These are phyloP conservation scores for Atta texana DNA, from an alignment of 1,140 invertebrate genomes.

Conservation along the genomic window DNA sequence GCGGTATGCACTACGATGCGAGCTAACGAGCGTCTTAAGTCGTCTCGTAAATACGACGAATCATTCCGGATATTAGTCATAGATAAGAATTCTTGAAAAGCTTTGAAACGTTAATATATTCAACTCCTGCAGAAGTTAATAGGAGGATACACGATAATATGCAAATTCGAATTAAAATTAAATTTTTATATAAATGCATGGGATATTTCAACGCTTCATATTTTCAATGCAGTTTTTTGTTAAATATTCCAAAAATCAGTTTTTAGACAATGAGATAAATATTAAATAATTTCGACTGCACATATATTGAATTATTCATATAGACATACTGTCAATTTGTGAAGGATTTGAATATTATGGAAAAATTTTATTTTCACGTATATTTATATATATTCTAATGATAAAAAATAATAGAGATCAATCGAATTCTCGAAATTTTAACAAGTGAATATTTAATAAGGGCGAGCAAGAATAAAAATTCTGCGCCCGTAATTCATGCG, in stretches of 20 bases:
- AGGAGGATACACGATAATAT: neutral
- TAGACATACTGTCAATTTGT: neutral
- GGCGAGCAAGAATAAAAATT: too few relatives aligned
- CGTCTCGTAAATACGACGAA: constrained; percentile 47
- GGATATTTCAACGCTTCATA: neutral
- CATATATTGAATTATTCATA: neutral
- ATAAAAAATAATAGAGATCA: too few relatives aligned
- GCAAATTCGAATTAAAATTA: neutral
- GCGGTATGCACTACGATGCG: constrained; percentile 17
- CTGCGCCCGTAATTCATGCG: too few relatives aligned
- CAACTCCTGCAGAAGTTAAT: neutral
- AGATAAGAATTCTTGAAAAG: constrained; percentile 7
- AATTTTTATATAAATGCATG: neutral
- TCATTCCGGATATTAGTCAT: constrained; percentile 47
- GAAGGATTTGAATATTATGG: neutral
- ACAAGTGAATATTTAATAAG: too few relatives aligned
- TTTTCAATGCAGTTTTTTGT: neutral
- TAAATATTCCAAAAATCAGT: neutral
- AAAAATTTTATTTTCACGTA: neutral
- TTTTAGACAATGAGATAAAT: neutral
- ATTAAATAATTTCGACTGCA: neutral
- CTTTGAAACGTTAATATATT: neutral
- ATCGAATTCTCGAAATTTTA: too few relatives aligned
- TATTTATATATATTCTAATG: neutral
- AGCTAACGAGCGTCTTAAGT: constrained; percentile 44